Percentiles rank a stretch among this genome's conserved stretches.
phyloP scores from a whole-genome alignment of 1,140 invertebrate genomes.

The Batillaria attramentaria region DNA sequence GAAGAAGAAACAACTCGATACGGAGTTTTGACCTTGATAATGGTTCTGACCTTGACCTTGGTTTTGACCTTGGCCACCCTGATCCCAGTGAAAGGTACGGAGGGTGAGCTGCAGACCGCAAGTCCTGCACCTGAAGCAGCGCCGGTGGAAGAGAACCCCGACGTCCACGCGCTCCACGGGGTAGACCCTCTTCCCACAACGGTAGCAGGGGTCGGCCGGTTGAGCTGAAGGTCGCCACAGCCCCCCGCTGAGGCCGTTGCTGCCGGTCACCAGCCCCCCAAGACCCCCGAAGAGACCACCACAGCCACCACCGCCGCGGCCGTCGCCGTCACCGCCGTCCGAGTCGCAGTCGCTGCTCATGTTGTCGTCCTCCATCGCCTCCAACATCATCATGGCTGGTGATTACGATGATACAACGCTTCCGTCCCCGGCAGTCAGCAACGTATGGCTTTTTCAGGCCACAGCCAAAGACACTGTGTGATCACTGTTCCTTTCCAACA shows the following conservation, averaged over 20 bases:
- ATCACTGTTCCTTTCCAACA: not conserved
- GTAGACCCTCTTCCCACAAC: conserved; percentile 67
- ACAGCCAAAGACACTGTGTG: conserved; percentile 3
- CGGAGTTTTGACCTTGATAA: not conserved
- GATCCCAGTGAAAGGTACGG: conserved; percentile 65
- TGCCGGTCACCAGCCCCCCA: not conserved
- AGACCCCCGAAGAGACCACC: not conserved
- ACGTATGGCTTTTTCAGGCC: too few species aligned
- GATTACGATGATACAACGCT: not conserved
- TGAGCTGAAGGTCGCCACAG: conserved; percentile 21
- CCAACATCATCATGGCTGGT: conserved; percentile 23
- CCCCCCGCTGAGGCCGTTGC: not conserved
- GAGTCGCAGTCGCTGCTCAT: conserved; percentile 58
- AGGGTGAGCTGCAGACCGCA: conserved; percentile 64
- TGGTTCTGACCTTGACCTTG: conserved; percentile 7
- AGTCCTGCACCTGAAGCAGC: conserved; percentile 65
- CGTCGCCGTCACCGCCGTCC: conserved; percentile 43
- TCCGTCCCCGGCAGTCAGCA: too few species aligned
- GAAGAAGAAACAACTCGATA: not conserved
- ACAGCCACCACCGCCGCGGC: not conserved
- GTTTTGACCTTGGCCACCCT: conserved; percentile 22
- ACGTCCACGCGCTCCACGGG: conserved; percentile 68
- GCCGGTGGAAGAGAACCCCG: conserved; percentile 65
- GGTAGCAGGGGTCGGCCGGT: conserved; percentile 60
- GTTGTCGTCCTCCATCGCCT: conserved; percentile 53